A percentile compares a stretch with the other conserved stretches of the same genome.
phyloP scores from a whole-genome alignment of 2,797 vertebrate genomes.

The Neosilurus hyrtlii region DNA sequence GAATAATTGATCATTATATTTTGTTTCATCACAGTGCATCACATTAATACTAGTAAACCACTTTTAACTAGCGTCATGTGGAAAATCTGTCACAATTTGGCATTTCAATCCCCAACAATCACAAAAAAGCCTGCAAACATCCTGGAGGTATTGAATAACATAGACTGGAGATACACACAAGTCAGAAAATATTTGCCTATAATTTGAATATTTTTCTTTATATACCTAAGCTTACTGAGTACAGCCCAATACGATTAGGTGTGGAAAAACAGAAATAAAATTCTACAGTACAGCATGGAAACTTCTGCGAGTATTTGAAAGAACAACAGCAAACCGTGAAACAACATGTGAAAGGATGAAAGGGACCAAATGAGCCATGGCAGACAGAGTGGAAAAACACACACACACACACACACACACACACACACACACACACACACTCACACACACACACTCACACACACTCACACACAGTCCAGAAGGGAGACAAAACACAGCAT shows the following conservation, averaged over 20 bases:
- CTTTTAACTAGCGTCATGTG: neutral
- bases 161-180: neutral
- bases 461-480: slow-evolving; percentile 8
- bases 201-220: neutral
- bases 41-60: too few relatives aligned
- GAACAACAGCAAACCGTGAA: neutral
- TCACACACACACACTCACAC: neutral
- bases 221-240: neutral
- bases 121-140: too few relatives aligned
- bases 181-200: neutral
- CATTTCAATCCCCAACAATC: too few relatives aligned
- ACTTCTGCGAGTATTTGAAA: neutral
- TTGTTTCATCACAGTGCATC: neutral
- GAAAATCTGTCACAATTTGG: neutral
- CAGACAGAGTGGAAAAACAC: neutral
- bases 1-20: neutral
- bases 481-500: neutral
- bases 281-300: neutral
- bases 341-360: slow-evolving; percentile 7
- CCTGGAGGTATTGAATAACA: neutral
- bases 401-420: neutral
- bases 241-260: neutral
- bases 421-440: neutral
- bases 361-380: neutral
- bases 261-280: too few relatives aligned